phyloP scores from a whole-genome alignment of 1,140 invertebrate genomes.

The Himalopsyche phryganea region DNA sequence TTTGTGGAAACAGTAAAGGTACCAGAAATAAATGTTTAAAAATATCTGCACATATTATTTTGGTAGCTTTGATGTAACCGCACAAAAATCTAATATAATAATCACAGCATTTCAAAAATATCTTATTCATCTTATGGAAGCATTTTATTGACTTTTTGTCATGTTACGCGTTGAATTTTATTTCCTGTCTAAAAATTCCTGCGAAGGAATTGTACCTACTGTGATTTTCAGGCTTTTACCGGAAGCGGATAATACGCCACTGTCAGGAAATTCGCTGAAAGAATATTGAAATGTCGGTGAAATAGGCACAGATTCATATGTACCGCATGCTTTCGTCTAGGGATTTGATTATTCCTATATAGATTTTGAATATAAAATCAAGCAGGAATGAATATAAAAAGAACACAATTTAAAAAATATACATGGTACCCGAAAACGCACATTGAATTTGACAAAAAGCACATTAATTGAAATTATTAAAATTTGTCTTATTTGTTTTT shows the following conservation, averaged over 20 bases:
- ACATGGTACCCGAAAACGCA: not conserved
- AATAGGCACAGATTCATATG: slow-evolving; percentile 12
- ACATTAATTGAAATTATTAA: no score
- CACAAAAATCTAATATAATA: not conserved
- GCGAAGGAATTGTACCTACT: slow-evolving; percentile 9
- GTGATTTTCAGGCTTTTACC: slow-evolving; percentile 15
- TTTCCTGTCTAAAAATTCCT: slow-evolving; percentile 19
- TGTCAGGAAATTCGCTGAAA: slow-evolving; percentile 15
- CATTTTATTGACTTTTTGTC: slow-evolving; percentile 4
- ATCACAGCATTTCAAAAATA: not conserved
- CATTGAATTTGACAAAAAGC: no score
- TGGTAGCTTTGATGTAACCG: not conserved
- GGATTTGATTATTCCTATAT: slow-evolving; percentile 23
- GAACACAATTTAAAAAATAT: slow-evolving; percentile 2
- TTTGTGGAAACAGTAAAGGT: no score
- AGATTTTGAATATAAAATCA: slow-evolving; percentile 23
- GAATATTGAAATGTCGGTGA: slow-evolving; percentile 28
- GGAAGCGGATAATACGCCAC: slow-evolving; percentile 13
- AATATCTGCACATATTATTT: not conserved
- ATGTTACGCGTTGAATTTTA: slow-evolving; percentile 10
- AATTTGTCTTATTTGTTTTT: no score
- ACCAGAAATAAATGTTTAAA: not conserved
- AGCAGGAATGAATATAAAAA: slow-evolving; percentile 4
- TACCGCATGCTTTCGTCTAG: slow-evolving; percentile 8
- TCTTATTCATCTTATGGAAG: slow-evolving; percentile 5